These are phyloP conservation scores for Liolophura sinensis DNA, from an alignment of 1,140 invertebrate genomes.

Conservation along the genomic window DNA sequence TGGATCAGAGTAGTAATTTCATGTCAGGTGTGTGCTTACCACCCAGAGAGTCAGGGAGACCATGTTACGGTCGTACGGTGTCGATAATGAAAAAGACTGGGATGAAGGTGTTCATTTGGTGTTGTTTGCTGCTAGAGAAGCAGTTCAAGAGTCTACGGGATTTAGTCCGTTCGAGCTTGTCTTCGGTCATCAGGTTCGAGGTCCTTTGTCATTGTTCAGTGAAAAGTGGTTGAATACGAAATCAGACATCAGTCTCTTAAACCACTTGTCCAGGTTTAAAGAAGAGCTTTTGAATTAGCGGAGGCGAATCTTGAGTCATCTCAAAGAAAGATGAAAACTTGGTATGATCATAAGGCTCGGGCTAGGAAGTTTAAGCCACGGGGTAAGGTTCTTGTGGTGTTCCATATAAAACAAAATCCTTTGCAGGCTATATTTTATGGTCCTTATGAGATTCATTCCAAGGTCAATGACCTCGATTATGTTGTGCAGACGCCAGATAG, in stretches of 20 bases:
- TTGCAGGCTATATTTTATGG: constrained; percentile 20
- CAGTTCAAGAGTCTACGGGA: constrained; percentile 22
- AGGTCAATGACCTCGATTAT: constrained; percentile 17
- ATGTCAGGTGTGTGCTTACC: constrained; percentile 19
- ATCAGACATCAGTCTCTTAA: constrained; percentile 8
- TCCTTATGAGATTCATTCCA: constrained; percentile 16
- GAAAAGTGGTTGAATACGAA: constrained; percentile 15
- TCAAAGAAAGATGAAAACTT: constrained; percentile 21
- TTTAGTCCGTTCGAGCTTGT: constrained; percentile 27
- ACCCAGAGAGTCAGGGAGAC: constrained; percentile 15
- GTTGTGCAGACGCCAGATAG: constrained; percentile 15
- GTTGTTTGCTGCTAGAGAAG: constrained; percentile 22
- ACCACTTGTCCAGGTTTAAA: constrained; percentile 21
- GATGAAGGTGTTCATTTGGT: constrained; percentile 21
- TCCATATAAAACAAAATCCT: constrained; percentile 14
- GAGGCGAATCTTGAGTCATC: constrained; percentile 10
- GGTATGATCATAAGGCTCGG: constrained; percentile 23
- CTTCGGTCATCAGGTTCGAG: constrained; percentile 22
- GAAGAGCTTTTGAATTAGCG: constrained; percentile 17
- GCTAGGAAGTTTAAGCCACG: constrained; percentile 20
- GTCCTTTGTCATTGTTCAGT: constrained; percentile 20
- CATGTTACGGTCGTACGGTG: neutral
- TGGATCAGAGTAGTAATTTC: constrained; percentile 20
- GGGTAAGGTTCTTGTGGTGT: constrained; percentile 18
- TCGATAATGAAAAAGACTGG: constrained; percentile 17